Conservation (phyloP, 2,888 invertebrate genomes). For the Drosophila kambysellisi region DNA sequence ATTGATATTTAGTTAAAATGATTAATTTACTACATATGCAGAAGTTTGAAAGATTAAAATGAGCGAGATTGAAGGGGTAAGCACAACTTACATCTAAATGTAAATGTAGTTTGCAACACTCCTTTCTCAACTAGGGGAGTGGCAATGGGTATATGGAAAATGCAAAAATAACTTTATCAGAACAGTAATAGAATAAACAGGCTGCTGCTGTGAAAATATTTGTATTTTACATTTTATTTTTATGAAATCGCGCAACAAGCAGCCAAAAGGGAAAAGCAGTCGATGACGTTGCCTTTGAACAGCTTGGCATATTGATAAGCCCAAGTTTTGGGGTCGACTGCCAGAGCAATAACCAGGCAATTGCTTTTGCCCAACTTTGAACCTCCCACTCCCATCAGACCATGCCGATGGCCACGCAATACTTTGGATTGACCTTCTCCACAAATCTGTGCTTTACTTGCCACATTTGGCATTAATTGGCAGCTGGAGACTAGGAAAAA, state of each 20-base stretch:
- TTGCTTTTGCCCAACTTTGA: conserved; percentile 44
- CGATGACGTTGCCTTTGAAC: conserved; percentile 40
- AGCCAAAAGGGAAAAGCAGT: conserved; percentile 5
- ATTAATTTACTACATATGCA: neutral
- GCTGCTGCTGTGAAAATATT: conserved; percentile 43
- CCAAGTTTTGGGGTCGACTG: conserved; percentile 44
- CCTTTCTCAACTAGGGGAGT: neutral
- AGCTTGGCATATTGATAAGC: conserved; percentile 63
- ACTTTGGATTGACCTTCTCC: conserved; percentile 33
- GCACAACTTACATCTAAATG: neutral
- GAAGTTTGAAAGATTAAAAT: neutral
- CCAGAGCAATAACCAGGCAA: conserved; percentile 62
- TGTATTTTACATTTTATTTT: conserved; percentile 60
- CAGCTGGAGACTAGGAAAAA: conserved; percentile 22
- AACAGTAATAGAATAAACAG: conserved; percentile 19
- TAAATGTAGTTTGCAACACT: neutral
- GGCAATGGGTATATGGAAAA: neutral
- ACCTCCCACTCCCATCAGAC: neutral
- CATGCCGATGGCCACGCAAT: neutral
- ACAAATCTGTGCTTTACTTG: conserved; percentile 49
- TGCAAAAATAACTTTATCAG: neutral
- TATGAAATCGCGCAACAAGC: conserved; percentile 27
- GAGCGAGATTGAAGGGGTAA: rapidly evolving
- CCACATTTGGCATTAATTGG: conserved; percentile 67
- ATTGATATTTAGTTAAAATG: neutral